A percentile compares a stretch with the other conserved stretches of the same genome.
Conservation (phyloP, 2,888 invertebrate genomes). For the Athrips mouffetella region DNA sequence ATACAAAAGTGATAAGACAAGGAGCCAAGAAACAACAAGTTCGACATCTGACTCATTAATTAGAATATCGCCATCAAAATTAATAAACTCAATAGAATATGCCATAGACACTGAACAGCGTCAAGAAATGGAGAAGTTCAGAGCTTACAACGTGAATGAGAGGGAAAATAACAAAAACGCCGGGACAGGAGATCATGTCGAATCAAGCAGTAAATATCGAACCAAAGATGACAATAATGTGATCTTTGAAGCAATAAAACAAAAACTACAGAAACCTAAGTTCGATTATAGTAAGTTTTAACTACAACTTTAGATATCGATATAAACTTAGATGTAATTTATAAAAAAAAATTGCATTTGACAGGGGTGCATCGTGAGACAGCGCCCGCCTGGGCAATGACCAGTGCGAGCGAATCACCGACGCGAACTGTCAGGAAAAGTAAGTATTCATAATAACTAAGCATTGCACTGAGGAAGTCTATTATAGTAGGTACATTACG, state of each 20-base stretch:
- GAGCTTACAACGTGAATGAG: too few species aligned
- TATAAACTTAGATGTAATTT: neutral
- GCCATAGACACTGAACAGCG: too few species aligned
- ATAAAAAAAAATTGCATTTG: neutral
- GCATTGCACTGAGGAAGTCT: too few species aligned
- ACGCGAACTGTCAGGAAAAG: neutral
- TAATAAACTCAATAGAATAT: too few species aligned
- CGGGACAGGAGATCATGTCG: neutral
- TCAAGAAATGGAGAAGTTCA: too few species aligned
- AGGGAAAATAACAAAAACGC: too few species aligned
- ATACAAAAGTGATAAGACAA: too few species aligned
- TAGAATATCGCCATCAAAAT: too few species aligned
- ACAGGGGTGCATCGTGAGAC: slow-evolving; percentile 1
- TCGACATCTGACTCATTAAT: too few species aligned
- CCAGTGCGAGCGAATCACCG: slow-evolving; percentile 1
- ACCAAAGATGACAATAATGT: neutral
- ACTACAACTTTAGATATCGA: neutral
- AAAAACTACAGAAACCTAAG: neutral
- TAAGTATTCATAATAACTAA: neutral
- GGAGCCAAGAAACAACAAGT: too few species aligned
- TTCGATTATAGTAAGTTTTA: slow-evolving; percentile 5
- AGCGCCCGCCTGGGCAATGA: slow-evolving; percentile 1
- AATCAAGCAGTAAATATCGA: neutral
- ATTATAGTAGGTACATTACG: too few species aligned
- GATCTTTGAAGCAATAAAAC: neutral